Conservation (phyloP, 2,888 invertebrate genomes). For the Anodontia alba region DNA sequence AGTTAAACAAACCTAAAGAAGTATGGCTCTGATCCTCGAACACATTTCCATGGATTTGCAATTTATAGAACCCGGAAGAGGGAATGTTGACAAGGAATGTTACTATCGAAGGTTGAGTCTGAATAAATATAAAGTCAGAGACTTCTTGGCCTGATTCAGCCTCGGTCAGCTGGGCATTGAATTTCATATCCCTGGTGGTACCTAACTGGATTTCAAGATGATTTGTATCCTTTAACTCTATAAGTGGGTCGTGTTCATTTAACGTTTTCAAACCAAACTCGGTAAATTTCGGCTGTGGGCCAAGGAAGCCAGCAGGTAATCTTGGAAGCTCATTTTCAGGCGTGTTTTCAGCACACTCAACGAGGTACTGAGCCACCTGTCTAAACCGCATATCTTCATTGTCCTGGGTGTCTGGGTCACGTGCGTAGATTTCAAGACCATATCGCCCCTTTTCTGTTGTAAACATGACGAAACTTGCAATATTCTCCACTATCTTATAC, state of each 20-base stretch:
- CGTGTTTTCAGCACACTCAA: slow-evolving; percentile 66
- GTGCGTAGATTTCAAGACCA: slow-evolving; percentile 71
- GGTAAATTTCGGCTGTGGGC: slow-evolving; percentile 70
- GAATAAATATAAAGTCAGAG: slow-evolving; percentile 67
- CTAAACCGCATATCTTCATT: slow-evolving; percentile 70
- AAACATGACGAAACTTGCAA: slow-evolving; percentile 61
- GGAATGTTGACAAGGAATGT: slow-evolving; percentile 68
- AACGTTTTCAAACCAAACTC: slow-evolving; percentile 65
- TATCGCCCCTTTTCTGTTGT: slow-evolving; percentile 62
- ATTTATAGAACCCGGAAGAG: slow-evolving; percentile 61
- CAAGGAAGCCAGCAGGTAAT: slow-evolving; percentile 67
- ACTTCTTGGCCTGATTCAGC: slow-evolving; percentile 58
- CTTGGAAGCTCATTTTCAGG: slow-evolving; percentile 57
- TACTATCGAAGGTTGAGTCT: slow-evolving; percentile 64
- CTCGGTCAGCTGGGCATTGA: slow-evolving; percentile 64
- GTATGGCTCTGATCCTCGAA: slow-evolving; percentile 67
- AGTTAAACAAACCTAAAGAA: slow-evolving; percentile 68
- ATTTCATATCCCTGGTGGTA: slow-evolving; percentile 66
- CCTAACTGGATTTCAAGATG: slow-evolving; percentile 67
- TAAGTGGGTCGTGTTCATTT: slow-evolving; percentile 70
- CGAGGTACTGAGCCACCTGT: slow-evolving; percentile 69
- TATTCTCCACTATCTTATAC: slow-evolving; percentile 59
- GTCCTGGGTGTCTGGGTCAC: slow-evolving; percentile 69
- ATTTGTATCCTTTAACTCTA: slow-evolving; percentile 60
- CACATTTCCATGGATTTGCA: slow-evolving; percentile 69